phyloP scores from a whole-genome alignment of 1,140 invertebrate genomes.

The Drosophila kepulauana region DNA sequence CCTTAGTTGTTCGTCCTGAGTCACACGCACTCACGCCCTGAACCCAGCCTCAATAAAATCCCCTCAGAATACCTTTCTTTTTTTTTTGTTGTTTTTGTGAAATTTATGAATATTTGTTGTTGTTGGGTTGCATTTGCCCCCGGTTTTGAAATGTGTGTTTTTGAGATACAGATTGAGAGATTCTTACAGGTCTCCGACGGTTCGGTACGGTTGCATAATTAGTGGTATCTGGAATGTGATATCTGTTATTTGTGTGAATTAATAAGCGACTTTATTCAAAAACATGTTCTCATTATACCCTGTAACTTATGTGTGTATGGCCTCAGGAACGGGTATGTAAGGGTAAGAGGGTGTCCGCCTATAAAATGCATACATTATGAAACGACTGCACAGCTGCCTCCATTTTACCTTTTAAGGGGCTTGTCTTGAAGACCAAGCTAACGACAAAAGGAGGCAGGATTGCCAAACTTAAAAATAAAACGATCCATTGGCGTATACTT shows the following conservation, averaged over 20 bases:
- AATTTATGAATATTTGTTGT: too few relatives aligned
- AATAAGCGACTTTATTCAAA: constrained; percentile 4
- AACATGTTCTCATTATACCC: constrained; percentile 29
- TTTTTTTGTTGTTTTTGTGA: too few relatives aligned
- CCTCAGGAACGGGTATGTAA: not conserved
- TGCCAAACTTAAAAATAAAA: not conserved
- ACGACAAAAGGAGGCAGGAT: not conserved
- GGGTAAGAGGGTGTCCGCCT: not conserved
- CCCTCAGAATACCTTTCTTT: constrained; percentile 2
- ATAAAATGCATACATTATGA: not conserved
- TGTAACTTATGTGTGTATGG: not conserved
- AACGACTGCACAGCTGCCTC: not conserved
- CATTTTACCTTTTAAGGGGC: too few relatives aligned
- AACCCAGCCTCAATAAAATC: constrained; percentile 2
- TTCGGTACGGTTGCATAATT: constrained; percentile 31
- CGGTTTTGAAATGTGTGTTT: constrained; percentile 29
- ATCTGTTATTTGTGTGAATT: constrained; percentile 15
- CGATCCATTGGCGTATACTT: not conserved
- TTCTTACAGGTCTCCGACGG: not conserved
- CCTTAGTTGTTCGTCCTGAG: constrained; percentile 6
- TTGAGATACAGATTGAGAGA: not conserved
- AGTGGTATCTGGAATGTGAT: constrained; percentile 18
- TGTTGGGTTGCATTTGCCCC: constrained; percentile 17
- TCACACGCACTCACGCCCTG: constrained; percentile 9
- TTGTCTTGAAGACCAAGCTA: not conserved